A percentile compares a stretch with the other conserved stretches of the same genome.
These are phyloP conservation scores for Corythaeola cristata DNA, from an alignment of 2,113 vertebrate species.

Conservation along the genomic window DNA sequence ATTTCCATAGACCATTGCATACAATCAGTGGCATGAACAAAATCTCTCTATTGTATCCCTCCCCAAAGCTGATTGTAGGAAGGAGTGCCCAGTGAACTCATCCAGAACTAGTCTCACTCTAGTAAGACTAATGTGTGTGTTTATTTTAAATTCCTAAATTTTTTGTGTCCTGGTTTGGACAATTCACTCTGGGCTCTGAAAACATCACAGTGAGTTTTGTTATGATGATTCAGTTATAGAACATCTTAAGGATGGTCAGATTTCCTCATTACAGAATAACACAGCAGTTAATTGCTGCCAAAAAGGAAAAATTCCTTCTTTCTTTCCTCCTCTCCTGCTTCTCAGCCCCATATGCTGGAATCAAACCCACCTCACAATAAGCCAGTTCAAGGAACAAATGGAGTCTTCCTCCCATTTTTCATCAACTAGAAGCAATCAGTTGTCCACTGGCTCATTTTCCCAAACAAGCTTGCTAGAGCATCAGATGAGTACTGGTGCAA, in stretches of 20 bases:
- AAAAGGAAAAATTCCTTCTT: neutral
- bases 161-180: neutral
- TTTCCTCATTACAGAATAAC: neutral
- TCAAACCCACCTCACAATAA: neutral
- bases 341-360: fast-evolving
- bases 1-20: neutral
- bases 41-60: neutral
- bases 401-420: neutral
- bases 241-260: neutral
- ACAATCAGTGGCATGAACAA: neutral
- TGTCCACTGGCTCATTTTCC: neutral
- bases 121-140: neutral
- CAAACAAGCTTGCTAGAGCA: neutral
- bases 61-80: neutral
- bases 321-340: neutral
- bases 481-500: neutral
- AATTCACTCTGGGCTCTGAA: neutral
- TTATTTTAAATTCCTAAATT: neutral
- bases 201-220: neutral
- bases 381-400: neutral
- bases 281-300: neutral
- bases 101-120: neutral
- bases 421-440: neutral
- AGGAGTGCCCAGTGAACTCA: neutral
- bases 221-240: neutral